A percentile compares a stretch with the other conserved stretches of the same genome.
Evolutionary conservation across 2,797 vertebrate genomes (phyloP).

Genomic region (Acipenser ruthenus): DNA sequence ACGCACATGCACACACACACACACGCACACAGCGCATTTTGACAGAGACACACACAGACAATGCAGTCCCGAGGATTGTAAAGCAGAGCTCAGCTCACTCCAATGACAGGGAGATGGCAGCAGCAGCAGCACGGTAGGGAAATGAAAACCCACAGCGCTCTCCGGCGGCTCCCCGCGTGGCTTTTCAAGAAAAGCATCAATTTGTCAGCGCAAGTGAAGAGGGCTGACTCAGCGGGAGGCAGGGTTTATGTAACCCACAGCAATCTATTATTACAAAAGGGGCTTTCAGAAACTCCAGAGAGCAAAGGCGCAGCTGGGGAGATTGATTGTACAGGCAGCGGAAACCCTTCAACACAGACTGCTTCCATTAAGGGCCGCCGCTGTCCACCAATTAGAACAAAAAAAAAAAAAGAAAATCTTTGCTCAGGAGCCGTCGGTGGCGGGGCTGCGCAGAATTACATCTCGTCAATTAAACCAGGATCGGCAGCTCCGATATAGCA

Average conservation of each 20-base stretch:
- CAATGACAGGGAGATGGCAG: constrained; percentile 1
- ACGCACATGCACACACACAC: neutral
- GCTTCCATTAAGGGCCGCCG: constrained; percentile 65
- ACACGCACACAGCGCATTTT: neutral
- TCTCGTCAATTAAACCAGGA: constrained; percentile 11
- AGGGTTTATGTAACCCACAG: constrained; percentile 47
- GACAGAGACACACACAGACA: neutral
- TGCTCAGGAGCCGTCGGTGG: constrained; percentile 59
- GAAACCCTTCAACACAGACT: constrained; percentile 54
- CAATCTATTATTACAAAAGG: constrained; percentile 43
- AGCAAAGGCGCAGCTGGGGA: constrained; percentile 50
- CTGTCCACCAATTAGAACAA: constrained; percentile 70
- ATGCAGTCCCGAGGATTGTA: neutral
- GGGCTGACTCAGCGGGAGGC: constrained; percentile 46
- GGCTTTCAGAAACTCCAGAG: constrained; percentile 58
- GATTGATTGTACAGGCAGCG: constrained; percentile 70
- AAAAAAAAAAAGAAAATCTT: constrained; percentile 44
- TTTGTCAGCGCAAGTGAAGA: constrained; percentile 32
- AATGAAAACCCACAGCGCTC: constrained; percentile 14
- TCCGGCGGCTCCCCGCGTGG: constrained; percentile 24
- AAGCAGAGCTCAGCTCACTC: neutral
- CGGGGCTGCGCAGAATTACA: neutral
- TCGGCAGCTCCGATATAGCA: neutral
- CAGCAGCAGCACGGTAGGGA: neutral
- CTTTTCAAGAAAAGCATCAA: constrained; percentile 34